Percentiles rank a stretch among this genome's conserved stretches.
Evolutionary conservation across 2,797 vertebrate genomes (phyloP).

Genomic region (Enteromius fasciolatus): DNA sequence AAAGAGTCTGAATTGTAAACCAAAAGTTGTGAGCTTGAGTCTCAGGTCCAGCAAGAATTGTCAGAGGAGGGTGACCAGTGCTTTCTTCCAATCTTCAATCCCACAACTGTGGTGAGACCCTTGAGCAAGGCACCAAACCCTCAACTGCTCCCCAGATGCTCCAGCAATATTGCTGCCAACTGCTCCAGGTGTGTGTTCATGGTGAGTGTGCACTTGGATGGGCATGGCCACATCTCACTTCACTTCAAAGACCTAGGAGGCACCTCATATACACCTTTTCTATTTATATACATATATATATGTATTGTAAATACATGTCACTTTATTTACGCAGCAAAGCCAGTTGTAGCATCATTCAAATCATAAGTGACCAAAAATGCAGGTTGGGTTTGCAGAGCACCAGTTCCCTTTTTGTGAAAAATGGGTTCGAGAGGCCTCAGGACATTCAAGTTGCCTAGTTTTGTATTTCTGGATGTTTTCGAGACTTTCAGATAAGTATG

Average conservation of each 20-base stretch:
- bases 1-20: too few species aligned
- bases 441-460: conserved; percentile 9
- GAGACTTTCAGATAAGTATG: conserved; percentile 50
- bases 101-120: too few species aligned
- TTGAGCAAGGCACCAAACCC: too few species aligned
- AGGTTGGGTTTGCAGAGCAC: not conserved
- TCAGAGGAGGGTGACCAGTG: too few species aligned
- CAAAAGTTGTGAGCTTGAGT: too few species aligned
- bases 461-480: conserved; percentile 29
- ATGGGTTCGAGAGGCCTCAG: not conserved
- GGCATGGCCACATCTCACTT: not conserved
- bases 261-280: not conserved
- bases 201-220: not conserved
- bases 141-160: too few species aligned
- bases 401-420: conserved; percentile 8
- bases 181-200: not conserved
- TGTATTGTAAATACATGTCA: not conserved
- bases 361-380: not conserved
- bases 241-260: too few species aligned
- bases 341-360: not conserved
- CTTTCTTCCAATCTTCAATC: too few species aligned
- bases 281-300: not conserved
- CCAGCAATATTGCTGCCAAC: not conserved
- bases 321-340: not conserved
- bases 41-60: too few species aligned